phyloP scores from a whole-genome alignment of 1,140 invertebrate genomes.

The Harpegnathos saltator region DNA sequence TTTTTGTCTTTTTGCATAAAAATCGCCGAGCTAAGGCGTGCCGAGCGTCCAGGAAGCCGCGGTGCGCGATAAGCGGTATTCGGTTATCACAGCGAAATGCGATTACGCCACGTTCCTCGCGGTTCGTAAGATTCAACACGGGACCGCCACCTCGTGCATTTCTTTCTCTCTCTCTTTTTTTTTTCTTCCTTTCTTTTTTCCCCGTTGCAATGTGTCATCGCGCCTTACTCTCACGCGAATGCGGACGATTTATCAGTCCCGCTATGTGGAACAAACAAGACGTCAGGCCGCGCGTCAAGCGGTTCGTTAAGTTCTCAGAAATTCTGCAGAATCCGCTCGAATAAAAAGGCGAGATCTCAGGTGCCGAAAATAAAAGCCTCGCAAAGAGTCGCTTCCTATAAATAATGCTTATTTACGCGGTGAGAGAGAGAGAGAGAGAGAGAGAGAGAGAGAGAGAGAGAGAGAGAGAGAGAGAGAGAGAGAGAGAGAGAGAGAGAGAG shows the following conservation, averaged over 20 bases:
- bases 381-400: not conserved
- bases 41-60: constrained; percentile 62
- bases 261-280: constrained; percentile 13
- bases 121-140: constrained; percentile 61
- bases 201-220: constrained; percentile 14
- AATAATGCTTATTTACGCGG: constrained; percentile 23
- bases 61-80: constrained; percentile 61
- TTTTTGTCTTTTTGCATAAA: constrained; percentile 26
- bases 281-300: not conserved
- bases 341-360: constrained; percentile 15
- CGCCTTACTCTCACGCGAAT: not conserved
- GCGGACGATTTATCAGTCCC: constrained; percentile 18
- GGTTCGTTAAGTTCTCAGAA: constrained; percentile 16
- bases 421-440: not conserved
- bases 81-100: constrained; percentile 64
- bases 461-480: not conserved
- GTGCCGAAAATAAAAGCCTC: not conserved
- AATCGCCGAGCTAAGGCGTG: constrained; percentile 53
- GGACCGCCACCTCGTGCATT: not conserved
- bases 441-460: not conserved
- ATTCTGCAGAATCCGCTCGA: not conserved
- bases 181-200: not conserved
- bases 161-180: constrained; percentile 10
- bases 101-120: constrained; percentile 66
- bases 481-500: not conserved